A percentile compares a stretch with the other conserved stretches of the same genome.
phyloP scores from a whole-genome alignment of 2,888 invertebrate genomes.

The Candidula unifasciata region DNA sequence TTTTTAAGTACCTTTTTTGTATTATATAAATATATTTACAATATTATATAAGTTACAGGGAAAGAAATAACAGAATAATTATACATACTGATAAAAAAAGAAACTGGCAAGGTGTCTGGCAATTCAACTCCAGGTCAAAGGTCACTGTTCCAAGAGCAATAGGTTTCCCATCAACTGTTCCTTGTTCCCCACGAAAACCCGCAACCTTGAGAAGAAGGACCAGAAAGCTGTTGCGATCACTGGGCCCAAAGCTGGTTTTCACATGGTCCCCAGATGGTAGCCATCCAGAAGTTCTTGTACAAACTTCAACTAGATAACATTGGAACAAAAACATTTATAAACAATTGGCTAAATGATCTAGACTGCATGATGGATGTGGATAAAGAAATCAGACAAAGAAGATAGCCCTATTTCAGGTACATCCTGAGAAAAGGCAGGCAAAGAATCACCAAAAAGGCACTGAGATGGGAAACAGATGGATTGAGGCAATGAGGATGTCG shows the following conservation, averaged over 20 bases:
- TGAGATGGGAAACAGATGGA: no score
- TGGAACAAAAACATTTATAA: neutral
- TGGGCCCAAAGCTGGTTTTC: constrained; percentile 79
- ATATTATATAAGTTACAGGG: no score
- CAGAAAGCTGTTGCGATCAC: constrained; percentile 79
- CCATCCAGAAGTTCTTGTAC: constrained; percentile 79
- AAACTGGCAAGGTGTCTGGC: constrained; percentile 79
- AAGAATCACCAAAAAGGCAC: no score
- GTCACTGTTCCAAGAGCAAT: constrained; percentile 79
- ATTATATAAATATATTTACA: no score
- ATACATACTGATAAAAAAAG: constrained; percentile 80
- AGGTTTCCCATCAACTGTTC: constrained; percentile 75
- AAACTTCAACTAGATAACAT: constrained; percentile 61
- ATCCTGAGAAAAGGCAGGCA: no score
- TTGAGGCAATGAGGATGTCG: no score
- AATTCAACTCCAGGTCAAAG: constrained; percentile 81
- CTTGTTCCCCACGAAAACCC: constrained; percentile 78
- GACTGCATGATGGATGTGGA: no score
- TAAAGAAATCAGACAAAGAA: no score
- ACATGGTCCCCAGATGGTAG: constrained; percentile 79
- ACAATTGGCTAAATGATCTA: neutral
- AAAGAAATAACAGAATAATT: neutral
- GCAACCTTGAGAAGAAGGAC: constrained; percentile 79
- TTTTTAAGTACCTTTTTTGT: no score
- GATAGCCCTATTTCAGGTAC: no score